These are phyloP conservation scores for Pelvicachromis taeniatus DNA, from an alignment of 2,113 vertebrate genomes.

Conservation along the genomic window DNA sequence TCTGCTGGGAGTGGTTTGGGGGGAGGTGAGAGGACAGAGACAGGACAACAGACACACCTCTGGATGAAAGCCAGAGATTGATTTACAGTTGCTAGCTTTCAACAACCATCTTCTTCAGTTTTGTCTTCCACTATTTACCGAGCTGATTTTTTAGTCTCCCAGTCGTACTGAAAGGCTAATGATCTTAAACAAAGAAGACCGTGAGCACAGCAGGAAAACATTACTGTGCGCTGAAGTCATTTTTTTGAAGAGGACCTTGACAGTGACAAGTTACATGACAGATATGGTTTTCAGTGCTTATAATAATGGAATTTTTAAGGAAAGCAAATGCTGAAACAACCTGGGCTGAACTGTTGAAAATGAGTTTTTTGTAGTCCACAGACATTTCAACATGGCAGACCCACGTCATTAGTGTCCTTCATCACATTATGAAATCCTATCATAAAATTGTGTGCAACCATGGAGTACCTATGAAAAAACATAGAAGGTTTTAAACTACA, in stretches of 20 bases:
- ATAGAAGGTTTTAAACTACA: background rate
- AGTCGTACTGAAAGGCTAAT: background rate
- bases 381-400: background rate
- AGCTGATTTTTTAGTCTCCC: background rate
- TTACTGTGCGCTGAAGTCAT: background rate
- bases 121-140: background rate
- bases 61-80: background rate
- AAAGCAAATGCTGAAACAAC: background rate
- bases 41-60: background rate
- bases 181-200: background rate
- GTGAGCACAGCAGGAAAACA: background rate
- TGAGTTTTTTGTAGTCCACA: background rate
- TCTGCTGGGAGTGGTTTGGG: background rate
- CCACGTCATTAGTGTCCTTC: background rate
- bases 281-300: background rate
- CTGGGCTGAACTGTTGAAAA: background rate
- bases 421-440: background rate
- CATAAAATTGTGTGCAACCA: fast-evolving
- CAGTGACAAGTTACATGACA: background rate
- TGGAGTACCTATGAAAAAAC: background rate
- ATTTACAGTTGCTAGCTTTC: background rate
- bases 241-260: background rate
- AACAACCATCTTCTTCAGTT: background rate
- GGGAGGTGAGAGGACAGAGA: background rate
- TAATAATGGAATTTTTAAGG: background rate